Conservation (phyloP, 1,140 invertebrate species). For the Brachionus rotundiformis region DNA sequence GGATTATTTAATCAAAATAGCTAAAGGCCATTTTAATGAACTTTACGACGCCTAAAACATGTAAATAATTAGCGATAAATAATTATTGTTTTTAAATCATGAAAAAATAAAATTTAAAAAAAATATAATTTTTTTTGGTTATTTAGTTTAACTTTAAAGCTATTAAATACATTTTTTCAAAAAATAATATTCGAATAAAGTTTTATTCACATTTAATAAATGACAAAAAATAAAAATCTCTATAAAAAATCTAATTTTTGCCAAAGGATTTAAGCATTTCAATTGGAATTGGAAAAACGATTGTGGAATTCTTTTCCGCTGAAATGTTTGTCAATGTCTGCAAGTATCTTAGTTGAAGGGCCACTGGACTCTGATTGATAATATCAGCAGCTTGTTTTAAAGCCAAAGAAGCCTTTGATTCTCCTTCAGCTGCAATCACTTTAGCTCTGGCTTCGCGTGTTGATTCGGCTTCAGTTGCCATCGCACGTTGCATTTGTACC, state of each 20-base stretch:
- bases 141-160: too few species aligned
- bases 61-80: not conserved
- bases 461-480: conserved; percentile 61
- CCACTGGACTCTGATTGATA: conserved; percentile 69
- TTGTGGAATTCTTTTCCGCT: conserved; percentile 95
- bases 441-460: conserved; percentile 60
- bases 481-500: conserved; percentile 58
- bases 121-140: too few species aligned
- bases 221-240: not conserved
- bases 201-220: not conserved
- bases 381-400: conserved; percentile 50
- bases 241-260: not conserved
- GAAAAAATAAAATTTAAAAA: too few species aligned
- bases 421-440: conserved; percentile 54
- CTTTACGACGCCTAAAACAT: not conserved
- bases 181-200: not conserved
- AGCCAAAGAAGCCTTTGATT: conserved; percentile 49
- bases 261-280: conserved; percentile 72
- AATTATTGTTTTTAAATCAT: too few species aligned
- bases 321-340: conserved; percentile 91
- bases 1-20: not conserved
- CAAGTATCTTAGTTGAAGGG: conserved; percentile 75
- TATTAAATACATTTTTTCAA: too few species aligned
- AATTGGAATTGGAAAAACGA: conserved; percentile 91
- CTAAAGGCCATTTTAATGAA: not conserved